A percentile compares a stretch with the other conserved stretches of the same genome.
Evolutionary conservation across 2,113 vertebrate genomes (phyloP).

Genomic region (Hyperoodon ampullatus): DNA sequence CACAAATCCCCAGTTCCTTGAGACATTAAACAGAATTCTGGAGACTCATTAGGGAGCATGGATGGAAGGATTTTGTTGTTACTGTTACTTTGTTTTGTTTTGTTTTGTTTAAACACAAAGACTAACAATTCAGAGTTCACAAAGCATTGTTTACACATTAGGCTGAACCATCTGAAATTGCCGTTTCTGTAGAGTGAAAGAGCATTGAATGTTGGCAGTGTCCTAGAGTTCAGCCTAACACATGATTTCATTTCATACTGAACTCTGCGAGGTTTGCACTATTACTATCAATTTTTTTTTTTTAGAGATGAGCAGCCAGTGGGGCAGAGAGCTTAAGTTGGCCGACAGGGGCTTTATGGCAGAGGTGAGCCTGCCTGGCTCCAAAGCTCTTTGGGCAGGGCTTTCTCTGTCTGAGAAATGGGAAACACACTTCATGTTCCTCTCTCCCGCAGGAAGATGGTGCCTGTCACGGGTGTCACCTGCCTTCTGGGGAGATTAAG

Average conservation of each 20-base stretch:
- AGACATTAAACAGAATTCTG: neutral
- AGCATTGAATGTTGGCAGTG: neutral
- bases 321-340: neutral
- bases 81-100: neutral
- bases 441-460: neutral
- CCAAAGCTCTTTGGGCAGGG: neutral
- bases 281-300: neutral
- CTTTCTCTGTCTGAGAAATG: neutral
- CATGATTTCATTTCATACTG: neutral
- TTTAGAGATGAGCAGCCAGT: neutral
- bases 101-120: neutral
- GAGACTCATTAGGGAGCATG: neutral
- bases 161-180: neutral
- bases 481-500: neutral
- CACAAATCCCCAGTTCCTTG: neutral
- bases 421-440: neutral
- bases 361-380: neutral
- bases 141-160: neutral
- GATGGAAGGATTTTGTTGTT: neutral
- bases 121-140: neutral
- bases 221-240: neutral
- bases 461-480: neutral
- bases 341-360: accelerated
- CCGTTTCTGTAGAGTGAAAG: neutral
- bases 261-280: neutral